Conservation (phyloP, 2,888 invertebrate species). For the Limnephilus lunatus region DNA sequence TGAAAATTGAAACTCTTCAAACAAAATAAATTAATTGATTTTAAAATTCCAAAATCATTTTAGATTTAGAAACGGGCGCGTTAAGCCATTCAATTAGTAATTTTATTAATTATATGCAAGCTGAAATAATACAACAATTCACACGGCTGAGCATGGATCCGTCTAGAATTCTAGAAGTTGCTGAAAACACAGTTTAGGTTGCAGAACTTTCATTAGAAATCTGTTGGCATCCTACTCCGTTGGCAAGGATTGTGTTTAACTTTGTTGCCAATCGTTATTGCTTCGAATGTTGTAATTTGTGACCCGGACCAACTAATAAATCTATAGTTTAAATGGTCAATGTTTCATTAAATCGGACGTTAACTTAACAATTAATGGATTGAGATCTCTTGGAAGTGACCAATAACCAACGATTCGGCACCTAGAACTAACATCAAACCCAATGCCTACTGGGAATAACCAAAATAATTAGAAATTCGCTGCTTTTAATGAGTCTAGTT, state of each 20-base stretch:
- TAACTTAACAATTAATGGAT: no score
- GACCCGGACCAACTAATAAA: background rate
- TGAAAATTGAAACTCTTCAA: no score
- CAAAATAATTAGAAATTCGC: no score
- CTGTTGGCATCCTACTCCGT: background rate
- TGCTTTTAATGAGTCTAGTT: no score
- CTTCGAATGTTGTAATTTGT: background rate
- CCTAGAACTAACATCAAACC: no score
- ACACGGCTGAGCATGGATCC: background rate
- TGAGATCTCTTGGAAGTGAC: no score
- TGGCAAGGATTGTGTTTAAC: conserved; percentile 24
- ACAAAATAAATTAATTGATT: no score
- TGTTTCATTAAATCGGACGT: background rate
- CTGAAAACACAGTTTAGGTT: background rate
- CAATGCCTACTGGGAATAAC: no score
- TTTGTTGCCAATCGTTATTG: background rate
- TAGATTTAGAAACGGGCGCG: background rate
- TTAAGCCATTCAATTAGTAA: background rate
- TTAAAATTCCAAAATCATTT: no score
- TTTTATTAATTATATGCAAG: background rate
- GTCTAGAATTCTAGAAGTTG: background rate
- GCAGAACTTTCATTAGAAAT: conserved; percentile 13
- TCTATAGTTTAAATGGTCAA: background rate
- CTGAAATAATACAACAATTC: background rate
- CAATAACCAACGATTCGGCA: no score